Conservation (phyloP, 2,797 vertebrate genomes). For the Argyrosomus regius region DNA sequence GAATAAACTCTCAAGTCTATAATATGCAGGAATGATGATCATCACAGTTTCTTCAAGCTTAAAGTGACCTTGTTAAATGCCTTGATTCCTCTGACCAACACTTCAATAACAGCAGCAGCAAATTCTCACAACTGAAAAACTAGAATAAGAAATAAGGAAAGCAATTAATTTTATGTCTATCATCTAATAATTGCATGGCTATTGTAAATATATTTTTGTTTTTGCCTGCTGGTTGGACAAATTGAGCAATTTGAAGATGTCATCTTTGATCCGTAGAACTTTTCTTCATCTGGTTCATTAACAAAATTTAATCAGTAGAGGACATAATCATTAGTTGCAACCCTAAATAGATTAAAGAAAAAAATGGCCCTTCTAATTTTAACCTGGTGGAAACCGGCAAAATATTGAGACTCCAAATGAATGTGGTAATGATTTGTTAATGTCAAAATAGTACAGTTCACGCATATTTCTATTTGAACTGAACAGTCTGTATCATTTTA, state of each 20-base stretch:
- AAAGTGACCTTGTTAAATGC: neutral
- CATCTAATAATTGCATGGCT: neutral
- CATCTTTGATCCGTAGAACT: neutral
- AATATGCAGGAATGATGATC: too few species aligned
- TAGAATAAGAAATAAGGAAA: neutral
- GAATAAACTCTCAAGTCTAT: too few species aligned
- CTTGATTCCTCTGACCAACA: neutral
- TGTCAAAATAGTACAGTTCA: neutral
- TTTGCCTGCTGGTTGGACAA: neutral
- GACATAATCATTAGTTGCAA: too few species aligned
- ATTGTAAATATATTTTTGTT: neutral
- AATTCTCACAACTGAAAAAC: neutral
- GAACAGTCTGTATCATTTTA: too few species aligned
- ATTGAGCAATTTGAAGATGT: neutral
- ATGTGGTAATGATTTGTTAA: neutral
- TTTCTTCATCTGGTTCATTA: neutral
- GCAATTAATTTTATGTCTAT: neutral
- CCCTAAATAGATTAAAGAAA: neutral
- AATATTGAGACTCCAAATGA: neutral
- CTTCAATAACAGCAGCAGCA: neutral
- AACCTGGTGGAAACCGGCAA: neutral
- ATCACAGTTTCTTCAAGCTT: neutral
- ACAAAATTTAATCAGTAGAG: neutral
- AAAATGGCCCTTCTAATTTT: neutral
- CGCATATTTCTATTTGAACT: too few species aligned